phyloP scores from a whole-genome alignment of 2,797 vertebrate species.

The Gallinago stenura region DNA sequence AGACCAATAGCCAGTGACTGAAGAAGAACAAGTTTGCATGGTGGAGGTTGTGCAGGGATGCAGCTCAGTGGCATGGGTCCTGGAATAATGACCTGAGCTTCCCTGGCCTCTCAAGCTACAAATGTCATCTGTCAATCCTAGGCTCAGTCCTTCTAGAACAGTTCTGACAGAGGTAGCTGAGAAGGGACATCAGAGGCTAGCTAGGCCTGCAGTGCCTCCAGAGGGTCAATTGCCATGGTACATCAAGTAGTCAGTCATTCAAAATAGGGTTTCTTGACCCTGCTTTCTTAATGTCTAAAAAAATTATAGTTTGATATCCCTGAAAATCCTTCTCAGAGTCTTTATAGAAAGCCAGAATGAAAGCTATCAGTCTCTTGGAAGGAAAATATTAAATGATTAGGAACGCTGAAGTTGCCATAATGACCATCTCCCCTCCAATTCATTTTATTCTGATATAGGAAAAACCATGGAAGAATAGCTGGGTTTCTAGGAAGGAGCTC shows the following conservation, averaged over 20 bases:
- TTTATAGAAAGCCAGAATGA: background rate
- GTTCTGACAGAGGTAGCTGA: slow-evolving; percentile 26
- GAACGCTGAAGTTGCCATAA: background rate
- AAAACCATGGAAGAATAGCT: background rate
- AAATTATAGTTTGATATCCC: slow-evolving; percentile 9
- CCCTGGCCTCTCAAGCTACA: background rate
- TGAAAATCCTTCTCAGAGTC: background rate
- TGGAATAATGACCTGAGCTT: slow-evolving; percentile 7
- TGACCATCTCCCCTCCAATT: background rate
- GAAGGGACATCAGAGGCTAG: slow-evolving; percentile 20
- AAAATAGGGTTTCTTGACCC: slow-evolving; percentile 20
- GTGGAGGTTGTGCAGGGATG: background rate
- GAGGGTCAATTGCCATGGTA: slow-evolving; percentile 36
- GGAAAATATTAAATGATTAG: background rate
- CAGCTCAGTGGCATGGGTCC: background rate
- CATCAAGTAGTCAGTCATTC: slow-evolving; percentile 54
- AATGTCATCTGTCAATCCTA: slow-evolving; percentile 57
- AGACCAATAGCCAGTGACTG: background rate
- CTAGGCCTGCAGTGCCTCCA: slow-evolving; percentile 37
- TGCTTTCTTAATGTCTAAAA: slow-evolving; percentile 13
- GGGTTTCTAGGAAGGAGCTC: background rate
- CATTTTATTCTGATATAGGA: background rate
- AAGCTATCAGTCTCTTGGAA: background rate
- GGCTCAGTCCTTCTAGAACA: background rate
- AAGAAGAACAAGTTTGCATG: background rate